Percentiles rank a stretch among this genome's conserved stretches.
These are phyloP conservation scores for Chymomyza costata DNA, from an alignment of 1,140 invertebrate species.

Conservation along the genomic window DNA sequence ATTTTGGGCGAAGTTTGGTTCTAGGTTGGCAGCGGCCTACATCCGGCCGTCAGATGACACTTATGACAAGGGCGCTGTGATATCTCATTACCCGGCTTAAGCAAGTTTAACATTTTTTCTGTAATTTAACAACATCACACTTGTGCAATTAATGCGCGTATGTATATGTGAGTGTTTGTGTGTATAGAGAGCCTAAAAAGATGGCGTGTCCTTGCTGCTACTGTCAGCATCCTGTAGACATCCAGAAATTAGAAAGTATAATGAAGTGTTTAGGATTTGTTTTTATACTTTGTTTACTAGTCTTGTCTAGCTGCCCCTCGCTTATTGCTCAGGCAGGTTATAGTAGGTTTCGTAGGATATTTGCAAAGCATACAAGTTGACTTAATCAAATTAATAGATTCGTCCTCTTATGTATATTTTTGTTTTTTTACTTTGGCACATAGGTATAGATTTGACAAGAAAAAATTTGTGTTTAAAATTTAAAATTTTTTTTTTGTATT, in stretches of 20 bases:
- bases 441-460: too few relatives aligned
- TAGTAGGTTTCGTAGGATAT: too few relatives aligned
- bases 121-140: slow-evolving; percentile 44
- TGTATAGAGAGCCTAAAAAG: slow-evolving; percentile 2
- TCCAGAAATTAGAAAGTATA: slow-evolving; percentile 56
- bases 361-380: too few relatives aligned
- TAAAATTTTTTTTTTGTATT: too few relatives aligned
- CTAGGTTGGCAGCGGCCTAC: slow-evolving; percentile 14
- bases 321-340: too few relatives aligned
- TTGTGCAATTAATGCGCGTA: slow-evolving; percentile 34
- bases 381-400: too few relatives aligned
- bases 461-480: not conserved
- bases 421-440: too few relatives aligned
- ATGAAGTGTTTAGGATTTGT: slow-evolving; percentile 41
- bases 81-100: slow-evolving; percentile 61
- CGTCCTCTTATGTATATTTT: slow-evolving; percentile 26
- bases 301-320: too few relatives aligned
- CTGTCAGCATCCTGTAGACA: slow-evolving; percentile 8
- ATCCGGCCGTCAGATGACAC: slow-evolving; percentile 29
- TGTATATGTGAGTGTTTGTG: not conserved
- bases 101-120: slow-evolving; percentile 49
- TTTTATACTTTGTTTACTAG: slow-evolving; percentile 12
- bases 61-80: slow-evolving; percentile 28
- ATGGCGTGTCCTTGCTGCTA: not conserved
- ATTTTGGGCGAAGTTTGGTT: slow-evolving; percentile 16